phyloP scores from a whole-genome alignment of 2,888 invertebrate species.

The Linyphia triangularis region DNA sequence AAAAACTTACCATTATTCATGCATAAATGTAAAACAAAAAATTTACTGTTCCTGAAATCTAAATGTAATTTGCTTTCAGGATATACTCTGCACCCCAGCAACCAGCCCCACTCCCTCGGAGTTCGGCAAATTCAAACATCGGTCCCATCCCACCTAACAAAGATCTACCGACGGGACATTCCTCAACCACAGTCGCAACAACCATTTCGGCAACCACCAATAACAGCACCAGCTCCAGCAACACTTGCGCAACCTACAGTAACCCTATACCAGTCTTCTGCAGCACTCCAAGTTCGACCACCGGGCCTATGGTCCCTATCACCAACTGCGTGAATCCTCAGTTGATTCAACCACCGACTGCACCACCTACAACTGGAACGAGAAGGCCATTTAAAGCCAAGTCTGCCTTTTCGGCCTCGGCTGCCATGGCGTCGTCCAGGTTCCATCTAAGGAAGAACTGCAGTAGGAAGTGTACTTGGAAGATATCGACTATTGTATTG shows the following conservation, averaged over 20 bases:
- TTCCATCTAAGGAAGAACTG: slow-evolving; percentile 71
- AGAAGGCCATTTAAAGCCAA: slow-evolving; percentile 67
- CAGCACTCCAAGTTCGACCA: slow-evolving; percentile 75
- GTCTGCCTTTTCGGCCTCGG: slow-evolving; percentile 69
- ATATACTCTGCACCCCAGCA: slow-evolving; percentile 55
- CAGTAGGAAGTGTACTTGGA: slow-evolving; percentile 87
- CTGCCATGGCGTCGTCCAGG: slow-evolving; percentile 72
- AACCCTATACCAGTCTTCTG: slow-evolving; percentile 76
- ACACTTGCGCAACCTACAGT: slow-evolving; percentile 75
- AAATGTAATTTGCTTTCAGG: slow-evolving; percentile 14
- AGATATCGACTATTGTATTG: slow-evolving; percentile 92
- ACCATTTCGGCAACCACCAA: slow-evolving; percentile 69
- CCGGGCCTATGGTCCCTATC: slow-evolving; percentile 77
- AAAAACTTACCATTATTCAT: too few species aligned
- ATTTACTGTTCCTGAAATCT: too few species aligned
- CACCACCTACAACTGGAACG: slow-evolving; percentile 56
- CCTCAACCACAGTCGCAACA: slow-evolving; percentile 62
- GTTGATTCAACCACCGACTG: slow-evolving; percentile 74
- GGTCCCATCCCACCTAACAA: slow-evolving; percentile 38
- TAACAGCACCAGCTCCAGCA: slow-evolving; percentile 55
- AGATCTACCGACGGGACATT: slow-evolving; percentile 52
- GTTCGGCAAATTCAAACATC: slow-evolving; percentile 1
- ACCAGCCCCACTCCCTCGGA: slow-evolving; percentile 39
- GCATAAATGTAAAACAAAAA: too few species aligned
- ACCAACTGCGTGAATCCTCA: slow-evolving; percentile 77